phyloP scores from a whole-genome alignment of 2,797 vertebrate genomes.

The Telmatherina bonti region DNA sequence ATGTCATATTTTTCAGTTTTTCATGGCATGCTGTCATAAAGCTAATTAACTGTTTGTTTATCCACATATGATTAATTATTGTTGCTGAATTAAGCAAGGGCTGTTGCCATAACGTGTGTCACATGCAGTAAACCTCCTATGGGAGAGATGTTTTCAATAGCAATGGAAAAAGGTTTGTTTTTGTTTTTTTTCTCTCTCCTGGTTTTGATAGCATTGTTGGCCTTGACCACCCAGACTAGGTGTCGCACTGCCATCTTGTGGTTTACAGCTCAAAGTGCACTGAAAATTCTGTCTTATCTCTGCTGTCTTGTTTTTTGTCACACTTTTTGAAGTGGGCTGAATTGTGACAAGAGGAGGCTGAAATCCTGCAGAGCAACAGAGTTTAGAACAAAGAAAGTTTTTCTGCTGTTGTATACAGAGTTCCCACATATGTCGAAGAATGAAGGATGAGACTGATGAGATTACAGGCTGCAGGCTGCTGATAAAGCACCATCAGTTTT shows the following conservation, averaged over 20 bases:
- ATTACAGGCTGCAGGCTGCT: conserved; percentile 5
- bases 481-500: conserved; percentile 19
- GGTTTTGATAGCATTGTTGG: conserved; percentile 24
- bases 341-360: conserved; percentile 32
- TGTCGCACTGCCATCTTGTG: conserved; percentile 77
- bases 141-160: conserved; percentile 21
- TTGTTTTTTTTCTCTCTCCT: no score
- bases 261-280: conserved; percentile 21
- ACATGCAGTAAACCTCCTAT: conserved; percentile 10
- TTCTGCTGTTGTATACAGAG: conserved; percentile 12
- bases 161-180: not conserved
- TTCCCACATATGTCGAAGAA: conserved; percentile 16
- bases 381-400: conserved; percentile 23
- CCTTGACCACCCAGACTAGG: conserved; percentile 30
- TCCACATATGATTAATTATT: not conserved
- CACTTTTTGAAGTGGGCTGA: conserved; percentile 35
- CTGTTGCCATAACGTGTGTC: not conserved
- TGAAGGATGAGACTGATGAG: not conserved
- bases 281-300: not conserved
- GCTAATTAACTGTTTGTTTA: not conserved
- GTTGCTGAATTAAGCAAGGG: conserved; percentile 1
- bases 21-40: not conserved
- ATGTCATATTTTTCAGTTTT: not conserved
- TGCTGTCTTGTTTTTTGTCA: not conserved
- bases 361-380: conserved; percentile 41